These are phyloP conservation scores for Microctenopoma stevenorrisi DNA, from an alignment of 2,797 vertebrate species.

Conservation along the genomic window DNA sequence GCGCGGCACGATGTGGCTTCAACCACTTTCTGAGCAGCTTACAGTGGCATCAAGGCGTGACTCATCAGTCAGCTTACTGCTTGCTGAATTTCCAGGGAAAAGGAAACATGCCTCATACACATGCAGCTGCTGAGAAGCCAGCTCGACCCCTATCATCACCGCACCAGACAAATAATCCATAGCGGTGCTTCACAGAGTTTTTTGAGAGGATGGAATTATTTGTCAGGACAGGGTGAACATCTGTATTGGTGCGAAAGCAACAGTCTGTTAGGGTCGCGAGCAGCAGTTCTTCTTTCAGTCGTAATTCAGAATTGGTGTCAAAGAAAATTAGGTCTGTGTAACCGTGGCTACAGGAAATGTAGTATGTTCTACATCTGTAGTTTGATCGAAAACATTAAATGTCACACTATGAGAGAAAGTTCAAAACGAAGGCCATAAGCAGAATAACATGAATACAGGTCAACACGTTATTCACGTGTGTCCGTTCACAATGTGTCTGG, in stretches of 20 bases:
- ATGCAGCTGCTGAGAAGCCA: constrained; percentile 1
- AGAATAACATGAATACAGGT: too few relatives aligned
- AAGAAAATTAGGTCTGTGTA: background rate
- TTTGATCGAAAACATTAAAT: background rate
- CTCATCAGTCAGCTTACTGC: constrained; percentile 24
- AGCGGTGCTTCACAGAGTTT: constrained; percentile 2
- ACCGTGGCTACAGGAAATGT: background rate
- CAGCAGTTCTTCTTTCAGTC: background rate
- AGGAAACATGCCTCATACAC: background rate
- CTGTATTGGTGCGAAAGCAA: constrained; percentile 7
- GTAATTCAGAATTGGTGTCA: constrained; percentile 4
- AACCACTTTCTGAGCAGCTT: constrained; percentile 16
- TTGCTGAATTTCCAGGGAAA: constrained; percentile 1
- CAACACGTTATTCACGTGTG: too few relatives aligned
- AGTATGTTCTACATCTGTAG: background rate
- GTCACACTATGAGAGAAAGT: background rate
- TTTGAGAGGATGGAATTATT: constrained; percentile 31
- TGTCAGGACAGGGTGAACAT: constrained; percentile 12
- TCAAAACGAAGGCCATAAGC: background rate
- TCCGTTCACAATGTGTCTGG: too few relatives aligned
- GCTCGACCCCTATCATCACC: constrained; percentile 4
- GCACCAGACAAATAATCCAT: constrained; percentile 23
- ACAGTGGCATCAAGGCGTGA: constrained; percentile 22
- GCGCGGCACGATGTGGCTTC: constrained; percentile 2
- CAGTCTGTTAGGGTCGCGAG: background rate